Base-by-base conservation (phyloP, 2,113 vertebrate species). In the Monopterus albus region DNA sequence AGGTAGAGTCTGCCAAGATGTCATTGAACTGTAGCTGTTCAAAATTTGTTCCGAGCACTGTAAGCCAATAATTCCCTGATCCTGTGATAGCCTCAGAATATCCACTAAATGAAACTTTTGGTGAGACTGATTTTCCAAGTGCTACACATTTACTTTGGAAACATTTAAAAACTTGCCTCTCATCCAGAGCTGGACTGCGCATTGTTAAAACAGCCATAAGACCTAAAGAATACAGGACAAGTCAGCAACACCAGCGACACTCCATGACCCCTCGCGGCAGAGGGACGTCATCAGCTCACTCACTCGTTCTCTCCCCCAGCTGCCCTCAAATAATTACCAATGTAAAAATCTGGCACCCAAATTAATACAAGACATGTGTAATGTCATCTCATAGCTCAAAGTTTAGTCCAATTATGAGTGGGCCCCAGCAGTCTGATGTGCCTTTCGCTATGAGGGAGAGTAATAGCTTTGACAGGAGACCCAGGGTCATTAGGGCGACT, bases 311-410 rank as follows among this genome's bases (percentile, higher is more conserved):
- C 70, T 57, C 50, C 47, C 47, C 5, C 20, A 70, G 72, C 81
- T 51, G 74, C 79, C 84, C 75, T 90, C 87, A 81, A 91, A 92
- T 93, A 93, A 94, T 93, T 93, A 93, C 91, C 86, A 89, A 83
- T 88, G 89, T 89, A 93, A 92, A 93, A 93, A 80, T 88, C 84
- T 91, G 84, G 87, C 87, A 83, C 79, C 79, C 83, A 87, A 93
- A 94, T 93, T 91, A 93, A 93, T 89, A 88, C 91, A 82, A 85
- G 92, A 92, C 93, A 87, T 93, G 89, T 93, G 89, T 93, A 93
- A 94, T 94, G 91, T 92, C 77, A 87, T 82, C 91, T 89, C 93
- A 94, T 94, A 92, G 91, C 91, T 94, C 93, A 94, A 92, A 92
- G 91, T 94, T 94, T 93, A 87, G 91, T 92, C 91, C 93, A 94